Evolutionary conservation across 1,140 invertebrate species (phyloP), one percentile per base, ranked within the genome.

Genomic region (Hermatobates lingyangjiaoensis): DNA sequence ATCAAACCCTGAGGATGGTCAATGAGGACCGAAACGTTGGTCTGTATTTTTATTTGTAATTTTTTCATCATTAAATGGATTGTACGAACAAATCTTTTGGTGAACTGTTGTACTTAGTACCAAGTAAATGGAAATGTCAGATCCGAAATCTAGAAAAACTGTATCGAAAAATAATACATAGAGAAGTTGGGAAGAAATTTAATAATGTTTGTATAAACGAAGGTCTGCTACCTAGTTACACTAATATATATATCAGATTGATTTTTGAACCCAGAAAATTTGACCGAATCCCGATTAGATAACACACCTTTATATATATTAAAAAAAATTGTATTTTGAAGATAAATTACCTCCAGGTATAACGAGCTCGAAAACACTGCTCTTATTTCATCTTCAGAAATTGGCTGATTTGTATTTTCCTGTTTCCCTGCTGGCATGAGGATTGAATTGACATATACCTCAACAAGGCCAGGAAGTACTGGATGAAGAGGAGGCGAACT

Each of bases 371-470:
- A 72, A 63, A 93, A 96, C 0, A 95, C 82, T 54, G 73, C 73
- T 44, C 87, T 65, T 21, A 96, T 90, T 68, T 97, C 90, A 49
- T 83, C 77, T 64, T 95, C 89, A 1, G 79, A 81, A 40, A 96
- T 84, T 0, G 91, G 90, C 63, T 93, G 82, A 62, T 96, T 95
- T 2, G 83, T 84, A 70, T 58, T 39, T 65, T 84, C 74, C 5
- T 62, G 62, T 65, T 82, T 82, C 26, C 74, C 75, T 59, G 75
- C 81, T 1, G 84, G 80, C 27, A 89, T 73, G 20, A 96, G 71
- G 50, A 96, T 84, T 1, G 90, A 94, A 64, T 89, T 91, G 0
- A 96, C 89, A 61, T 92, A 98, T 0, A 91, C 89, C 69, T 96
- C 91, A 0, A 97, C 83, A 5, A 98, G 66, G n/a, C 83, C 80